phyloP scores from a whole-genome alignment of 2,113 vertebrate genomes.

The Dasyurus viverrinus region DNA sequence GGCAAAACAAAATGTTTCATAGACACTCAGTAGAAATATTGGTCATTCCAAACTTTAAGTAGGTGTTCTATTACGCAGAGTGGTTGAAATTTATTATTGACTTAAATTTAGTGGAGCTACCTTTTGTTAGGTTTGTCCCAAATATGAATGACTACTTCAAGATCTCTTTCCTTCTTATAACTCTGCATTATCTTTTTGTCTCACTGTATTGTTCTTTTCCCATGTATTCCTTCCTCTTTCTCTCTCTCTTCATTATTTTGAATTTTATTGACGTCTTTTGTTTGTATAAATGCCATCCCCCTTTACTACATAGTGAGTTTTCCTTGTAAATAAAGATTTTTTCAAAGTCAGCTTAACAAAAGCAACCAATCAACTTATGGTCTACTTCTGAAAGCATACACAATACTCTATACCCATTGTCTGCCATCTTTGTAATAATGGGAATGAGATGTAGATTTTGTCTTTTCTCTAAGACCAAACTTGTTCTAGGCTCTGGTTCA shows the following conservation, averaged over 20 bases:
- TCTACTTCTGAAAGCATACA: background rate
- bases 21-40: constrained; percentile 22
- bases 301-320: background rate
- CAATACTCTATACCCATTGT: background rate
- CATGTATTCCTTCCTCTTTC: background rate
- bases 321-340: background rate
- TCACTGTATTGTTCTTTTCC: background rate
- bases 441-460: background rate
- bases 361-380: background rate
- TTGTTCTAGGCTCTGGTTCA: background rate
- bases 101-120: constrained; percentile 44
- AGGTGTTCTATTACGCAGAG: constrained; percentile 7
- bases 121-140: background rate
- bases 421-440: background rate
- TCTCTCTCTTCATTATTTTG: background rate
- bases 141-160: background rate
- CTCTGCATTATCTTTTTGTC: background rate
- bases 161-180: background rate
- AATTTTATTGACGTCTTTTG: background rate
- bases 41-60: constrained; percentile 16
- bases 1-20: constrained; percentile 27
- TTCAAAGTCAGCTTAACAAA: background rate
- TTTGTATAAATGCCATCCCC: background rate
- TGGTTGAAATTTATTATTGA: constrained; percentile 29
- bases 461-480: background rate